Conservation (phyloP, 2,888 invertebrate species). For the Drosophila kokeensis region DNA sequence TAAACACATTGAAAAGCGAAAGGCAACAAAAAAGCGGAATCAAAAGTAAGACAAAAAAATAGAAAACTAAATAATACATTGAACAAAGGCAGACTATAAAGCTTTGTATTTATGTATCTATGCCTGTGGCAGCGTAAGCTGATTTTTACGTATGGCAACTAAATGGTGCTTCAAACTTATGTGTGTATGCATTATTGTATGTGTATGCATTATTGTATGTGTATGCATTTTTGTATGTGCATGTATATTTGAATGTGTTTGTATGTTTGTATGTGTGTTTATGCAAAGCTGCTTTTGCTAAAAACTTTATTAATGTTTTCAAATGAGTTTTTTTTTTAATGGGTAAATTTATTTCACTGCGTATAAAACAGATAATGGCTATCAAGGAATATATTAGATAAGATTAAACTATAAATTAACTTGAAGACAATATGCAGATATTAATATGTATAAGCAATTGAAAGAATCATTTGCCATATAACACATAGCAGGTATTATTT, state of each 20-base stretch:
- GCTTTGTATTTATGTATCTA: not conserved
- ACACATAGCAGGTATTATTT: not conserved
- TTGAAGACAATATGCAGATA: not conserved
- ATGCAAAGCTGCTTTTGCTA: constrained; percentile 1
- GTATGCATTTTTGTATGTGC: not conserved
- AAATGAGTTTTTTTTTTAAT: not conserved
- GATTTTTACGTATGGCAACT: not conserved
- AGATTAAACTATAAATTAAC: constrained; percentile 1
- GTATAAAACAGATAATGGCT: not conserved
- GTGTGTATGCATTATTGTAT: not conserved
- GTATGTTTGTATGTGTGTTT: not conserved
- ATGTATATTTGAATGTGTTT: not conserved
- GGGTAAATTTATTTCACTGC: not conserved
- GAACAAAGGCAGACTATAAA: constrained; percentile 12
- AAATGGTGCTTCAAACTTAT: not conserved
- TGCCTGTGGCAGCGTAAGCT: not conserved
- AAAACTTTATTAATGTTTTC: constrained; percentile 22
- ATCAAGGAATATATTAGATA: constrained; percentile 4
- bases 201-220: not conserved
- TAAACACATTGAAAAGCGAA: constrained; percentile 39
- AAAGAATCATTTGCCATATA: not conserved
- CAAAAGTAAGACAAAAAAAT: constrained; percentile 7
- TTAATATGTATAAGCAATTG: not conserved
- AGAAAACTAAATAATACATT: not conserved
- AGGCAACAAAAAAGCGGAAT: constrained; percentile 18